Evolutionary conservation across 2,113 vertebrate genomes (phyloP).

Genomic region (Odocoileus hemionus): DNA sequence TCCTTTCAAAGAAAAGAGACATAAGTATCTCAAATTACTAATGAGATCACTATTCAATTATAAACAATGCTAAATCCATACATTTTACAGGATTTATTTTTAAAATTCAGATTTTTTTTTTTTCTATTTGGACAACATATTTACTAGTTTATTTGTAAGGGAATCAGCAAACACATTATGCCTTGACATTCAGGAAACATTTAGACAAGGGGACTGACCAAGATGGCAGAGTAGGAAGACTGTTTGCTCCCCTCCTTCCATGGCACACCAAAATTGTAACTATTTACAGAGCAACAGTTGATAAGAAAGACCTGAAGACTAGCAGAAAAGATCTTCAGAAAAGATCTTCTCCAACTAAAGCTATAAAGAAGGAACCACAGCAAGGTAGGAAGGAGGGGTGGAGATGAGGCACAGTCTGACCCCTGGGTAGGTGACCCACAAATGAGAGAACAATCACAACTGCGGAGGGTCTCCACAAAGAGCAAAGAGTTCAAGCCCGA

Average conservation of each 20-base stretch:
- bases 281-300: background rate
- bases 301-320: background rate
- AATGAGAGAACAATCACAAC: background rate
- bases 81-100: conserved; percentile 12
- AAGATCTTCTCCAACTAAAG: background rate
- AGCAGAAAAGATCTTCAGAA: background rate
- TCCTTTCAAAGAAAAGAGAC: background rate
- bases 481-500: background rate
- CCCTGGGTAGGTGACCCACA: background rate
- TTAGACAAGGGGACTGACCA: background rate
- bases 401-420: background rate
- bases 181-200: background rate
- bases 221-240: background rate
- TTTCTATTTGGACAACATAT: background rate
- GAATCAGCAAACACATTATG: background rate
- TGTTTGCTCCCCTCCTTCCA: too few relatives aligned
- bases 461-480: background rate
- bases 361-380: background rate
- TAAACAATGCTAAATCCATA: background rate
- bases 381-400: background rate
- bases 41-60: background rate
- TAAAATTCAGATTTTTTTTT: background rate
- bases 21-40: background rate
- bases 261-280: too few relatives aligned
- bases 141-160: background rate